These are phyloP conservation scores for Molossus molossus DNA, from an alignment of 2,797 vertebrate genomes.

Conservation along the genomic window DNA sequence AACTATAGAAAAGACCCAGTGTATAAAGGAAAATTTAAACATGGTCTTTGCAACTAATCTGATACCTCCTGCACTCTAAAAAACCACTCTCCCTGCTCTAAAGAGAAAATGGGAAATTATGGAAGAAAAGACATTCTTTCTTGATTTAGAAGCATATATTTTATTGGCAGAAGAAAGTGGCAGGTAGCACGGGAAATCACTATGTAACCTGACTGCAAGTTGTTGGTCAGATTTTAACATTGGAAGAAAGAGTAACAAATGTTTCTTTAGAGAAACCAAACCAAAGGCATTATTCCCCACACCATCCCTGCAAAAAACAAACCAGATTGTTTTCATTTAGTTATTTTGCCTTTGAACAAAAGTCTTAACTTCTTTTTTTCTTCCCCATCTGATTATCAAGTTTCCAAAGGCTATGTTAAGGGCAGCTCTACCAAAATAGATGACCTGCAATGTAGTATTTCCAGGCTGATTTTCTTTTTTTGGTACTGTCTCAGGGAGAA, in stretches of 20 bases:
- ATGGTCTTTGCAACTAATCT: not conserved
- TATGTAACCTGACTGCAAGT: not conserved
- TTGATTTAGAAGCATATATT: not conserved
- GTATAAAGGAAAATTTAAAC: not conserved
- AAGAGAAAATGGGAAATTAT: conserved; percentile 39
- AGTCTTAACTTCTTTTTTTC: not conserved
- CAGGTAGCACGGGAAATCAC: not conserved
- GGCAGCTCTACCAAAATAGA: not conserved
- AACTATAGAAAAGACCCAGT: not conserved
- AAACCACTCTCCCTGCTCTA: not conserved
- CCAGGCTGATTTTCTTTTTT: not conserved
- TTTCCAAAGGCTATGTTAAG: not conserved
- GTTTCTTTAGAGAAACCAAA: conserved; percentile 35
- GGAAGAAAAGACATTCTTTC: conserved; percentile 20
- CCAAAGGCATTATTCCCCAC: not conserved
- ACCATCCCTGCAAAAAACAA: not conserved
- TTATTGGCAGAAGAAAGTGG: conserved; percentile 17
- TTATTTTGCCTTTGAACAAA: conserved; percentile 24
- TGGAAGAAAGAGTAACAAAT: conserved; percentile 11
- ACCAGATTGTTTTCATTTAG: not conserved
- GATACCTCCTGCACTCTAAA: not conserved
- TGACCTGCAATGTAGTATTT: not conserved
- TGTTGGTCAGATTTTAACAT: not conserved
- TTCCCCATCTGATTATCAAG: not conserved
- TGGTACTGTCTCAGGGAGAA: not conserved